These are phyloP conservation scores for Physocephala rufipes DNA, from an alignment of 2,888 invertebrate genomes.

Conservation along the genomic window DNA sequence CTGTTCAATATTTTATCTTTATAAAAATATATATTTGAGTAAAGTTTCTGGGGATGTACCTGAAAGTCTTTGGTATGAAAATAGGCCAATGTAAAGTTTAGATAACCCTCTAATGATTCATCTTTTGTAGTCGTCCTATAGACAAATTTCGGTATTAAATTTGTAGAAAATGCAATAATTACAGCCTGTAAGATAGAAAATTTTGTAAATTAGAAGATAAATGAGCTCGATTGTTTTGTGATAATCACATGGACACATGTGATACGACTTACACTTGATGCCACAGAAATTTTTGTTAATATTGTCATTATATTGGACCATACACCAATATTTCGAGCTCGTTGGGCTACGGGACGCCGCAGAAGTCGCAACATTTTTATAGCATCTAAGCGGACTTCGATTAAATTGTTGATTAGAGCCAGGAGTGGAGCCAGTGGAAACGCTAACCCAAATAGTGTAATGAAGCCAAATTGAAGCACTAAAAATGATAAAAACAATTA, in stretches of 20 bases:
- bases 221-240: neutral
- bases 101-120: constrained; percentile 71
- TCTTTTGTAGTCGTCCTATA: constrained; percentile 69
- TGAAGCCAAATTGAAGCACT: constrained; percentile 88
- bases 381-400: constrained; percentile 86
- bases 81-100: constrained; percentile 75
- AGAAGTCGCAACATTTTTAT: constrained; percentile 81
- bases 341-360: constrained; percentile 77
- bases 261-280: constrained; percentile 75
- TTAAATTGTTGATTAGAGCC: constrained; percentile 81
- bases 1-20: neutral
- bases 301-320: constrained; percentile 81
- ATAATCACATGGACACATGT: neutral
- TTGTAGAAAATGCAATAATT: constrained; percentile 86
- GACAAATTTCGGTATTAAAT: constrained; percentile 81
- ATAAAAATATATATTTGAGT: neutral
- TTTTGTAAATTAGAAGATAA: constrained; percentile 7
- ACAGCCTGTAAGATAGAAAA: constrained; percentile 70
- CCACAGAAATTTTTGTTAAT: constrained; percentile 78
- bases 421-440: constrained; percentile 86
- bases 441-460: constrained; percentile 85
- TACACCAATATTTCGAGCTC: constrained; percentile 80
- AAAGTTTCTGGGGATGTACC: constrained; percentile 39
- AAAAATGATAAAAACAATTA: constrained; percentile 49
- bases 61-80: constrained; percentile 74